Evolutionary conservation across 2,888 invertebrate genomes (phyloP).

Genomic region (Drosophila ustulata): DNA sequence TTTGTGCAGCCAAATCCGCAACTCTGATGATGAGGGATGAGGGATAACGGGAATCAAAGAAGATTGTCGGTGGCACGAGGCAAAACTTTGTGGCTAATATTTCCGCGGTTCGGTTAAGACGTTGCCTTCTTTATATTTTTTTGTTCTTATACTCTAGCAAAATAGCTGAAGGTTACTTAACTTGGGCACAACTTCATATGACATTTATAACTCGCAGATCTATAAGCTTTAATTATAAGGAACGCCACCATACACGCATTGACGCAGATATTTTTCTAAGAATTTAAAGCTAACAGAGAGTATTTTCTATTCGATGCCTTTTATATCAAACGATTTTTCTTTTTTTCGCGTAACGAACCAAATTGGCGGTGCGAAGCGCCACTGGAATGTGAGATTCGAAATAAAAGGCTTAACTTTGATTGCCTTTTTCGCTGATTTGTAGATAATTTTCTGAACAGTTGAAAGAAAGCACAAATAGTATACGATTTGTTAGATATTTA

Average conservation of each 20-base stretch:
- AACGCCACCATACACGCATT: neutral
- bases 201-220: neutral
- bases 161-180: neutral
- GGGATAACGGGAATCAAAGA: conserved; percentile 20
- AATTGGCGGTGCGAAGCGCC: conserved; percentile 37
- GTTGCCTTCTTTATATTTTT: conserved; percentile 25
- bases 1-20: conserved; percentile 47
- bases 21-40: conserved; percentile 14
- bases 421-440: conserved; percentile 41
- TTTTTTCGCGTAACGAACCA: conserved; percentile 24
- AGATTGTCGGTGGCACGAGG: conserved; percentile 38
- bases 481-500: neutral
- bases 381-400: conserved; percentile 30
- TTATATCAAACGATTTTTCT: neutral
- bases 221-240: neutral
- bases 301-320: neutral
- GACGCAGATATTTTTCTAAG: neutral
- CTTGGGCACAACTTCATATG: neutral
- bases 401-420: conserved; percentile 53
- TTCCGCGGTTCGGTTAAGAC: conserved; percentile 60
- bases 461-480: conserved; percentile 1
- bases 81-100: conserved; percentile 58
- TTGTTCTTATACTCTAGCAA: neutral
- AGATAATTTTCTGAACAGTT: conserved; percentile 7
- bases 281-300: neutral